Base-by-base conservation (phyloP, 1,140 invertebrate species). In the Drosophila miranda region DNA sequence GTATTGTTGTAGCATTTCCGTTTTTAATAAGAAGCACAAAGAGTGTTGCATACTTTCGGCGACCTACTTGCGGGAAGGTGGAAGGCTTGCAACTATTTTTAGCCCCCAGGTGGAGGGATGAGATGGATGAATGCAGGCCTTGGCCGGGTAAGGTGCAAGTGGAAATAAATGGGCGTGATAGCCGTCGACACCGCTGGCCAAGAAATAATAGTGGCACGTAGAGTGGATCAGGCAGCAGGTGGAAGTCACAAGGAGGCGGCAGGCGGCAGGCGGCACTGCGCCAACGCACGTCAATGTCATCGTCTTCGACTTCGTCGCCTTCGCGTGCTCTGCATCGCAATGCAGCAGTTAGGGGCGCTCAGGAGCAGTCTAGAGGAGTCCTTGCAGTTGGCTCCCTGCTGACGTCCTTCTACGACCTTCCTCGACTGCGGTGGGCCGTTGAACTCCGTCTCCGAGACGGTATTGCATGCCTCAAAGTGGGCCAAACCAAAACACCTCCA, bases 181-280 rank as follows among this genome's bases (percentile, higher is more conserved):
- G 23, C 16, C n/a, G 44, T 44, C 30, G 38, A 5, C 6, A n/a
- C 11, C 55, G 63, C 34, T 13, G 11, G 53, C 41, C 70, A 64
- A 74, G 74, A 74, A 74, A 56, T 74, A 74, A 28, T 74, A 48
- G 59, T 19, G 52, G 48, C 70, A 74, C 70, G 69, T 74, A 64
- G 43, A 30, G 30, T 26, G 60, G 43, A 53, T 53, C 51, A 53
- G 26, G 26, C 63, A 45, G 46, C 42, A 30, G 58, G 55, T 55
- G 58, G 13, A 13, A 28, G 34, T 11, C 34, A 13, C 34, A 26
- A 38, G 19, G n/a, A 13, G 6, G 11, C 7, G 14, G 23, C 23
- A 26, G 14, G 21, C 9, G 19, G 19, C 19, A 16, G 16, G 16
- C 16, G 1, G 16, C 16, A 8, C 21, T 42, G 41, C 28, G 38